phyloP scores from a whole-genome alignment of 1,140 invertebrate genomes.

The Penaeus chinensis region DNA sequence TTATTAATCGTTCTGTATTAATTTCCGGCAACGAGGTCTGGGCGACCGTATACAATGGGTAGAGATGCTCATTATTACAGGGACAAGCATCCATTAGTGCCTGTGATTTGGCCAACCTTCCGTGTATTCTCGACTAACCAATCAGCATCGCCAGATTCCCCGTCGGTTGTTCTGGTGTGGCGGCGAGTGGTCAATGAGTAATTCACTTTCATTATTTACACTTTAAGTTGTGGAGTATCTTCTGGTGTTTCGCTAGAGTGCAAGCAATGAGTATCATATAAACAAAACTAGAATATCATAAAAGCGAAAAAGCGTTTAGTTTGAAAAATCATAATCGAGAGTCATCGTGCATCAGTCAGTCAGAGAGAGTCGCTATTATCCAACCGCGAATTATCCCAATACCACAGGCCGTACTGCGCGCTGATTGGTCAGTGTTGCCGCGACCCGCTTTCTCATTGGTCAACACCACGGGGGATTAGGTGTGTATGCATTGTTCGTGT shows the following conservation, averaged over 20 bases:
- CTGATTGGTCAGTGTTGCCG: slow-evolving; percentile 45
- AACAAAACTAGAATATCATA: not conserved
- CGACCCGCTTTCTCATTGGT: slow-evolving; percentile 53
- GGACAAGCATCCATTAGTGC: slow-evolving; percentile 58
- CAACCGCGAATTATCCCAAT: slow-evolving; percentile 62
- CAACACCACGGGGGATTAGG: slow-evolving; percentile 56
- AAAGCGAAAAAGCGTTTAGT: not conserved
- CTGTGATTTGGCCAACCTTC: slow-evolving; percentile 54
- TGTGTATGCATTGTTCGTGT: slow-evolving; percentile 61
- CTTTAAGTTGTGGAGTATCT: not conserved
- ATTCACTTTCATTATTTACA: not conserved
- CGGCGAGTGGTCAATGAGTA: not conserved
- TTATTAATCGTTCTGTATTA: slow-evolving; percentile 39
- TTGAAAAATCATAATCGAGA: not conserved
- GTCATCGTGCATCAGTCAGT: slow-evolving; percentile 43
- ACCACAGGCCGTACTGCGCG: slow-evolving; percentile 52
- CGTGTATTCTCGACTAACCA: slow-evolving; percentile 52
- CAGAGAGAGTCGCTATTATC: slow-evolving; percentile 51
- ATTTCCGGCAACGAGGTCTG: slow-evolving; percentile 2
- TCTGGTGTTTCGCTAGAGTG: not conserved
- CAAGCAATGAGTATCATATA: not conserved
- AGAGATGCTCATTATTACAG: slow-evolving; percentile 48
- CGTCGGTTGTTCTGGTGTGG: not conserved
- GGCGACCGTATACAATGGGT: slow-evolving; percentile 23
- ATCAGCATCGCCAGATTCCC: slow-evolving; percentile 34